Percentiles rank a stretch among this genome's conserved stretches.
Conservation (phyloP, 2,113 vertebrate genomes). For the Sapayoa aenigma region DNA sequence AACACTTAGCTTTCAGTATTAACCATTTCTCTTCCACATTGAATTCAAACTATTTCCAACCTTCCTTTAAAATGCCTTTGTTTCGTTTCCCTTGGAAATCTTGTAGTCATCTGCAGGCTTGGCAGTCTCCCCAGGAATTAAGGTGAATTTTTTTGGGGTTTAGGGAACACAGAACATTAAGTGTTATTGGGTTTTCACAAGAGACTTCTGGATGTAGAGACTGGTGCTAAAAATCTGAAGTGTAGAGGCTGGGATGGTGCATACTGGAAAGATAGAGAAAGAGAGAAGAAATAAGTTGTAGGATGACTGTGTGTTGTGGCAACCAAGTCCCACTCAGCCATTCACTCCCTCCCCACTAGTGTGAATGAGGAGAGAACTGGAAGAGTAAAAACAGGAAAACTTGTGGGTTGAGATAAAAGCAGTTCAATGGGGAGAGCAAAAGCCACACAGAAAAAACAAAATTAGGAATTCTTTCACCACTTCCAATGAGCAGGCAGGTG, state of each 20-base stretch:
- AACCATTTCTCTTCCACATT: not conserved
- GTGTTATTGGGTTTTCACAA: not conserved
- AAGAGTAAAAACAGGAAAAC: not conserved
- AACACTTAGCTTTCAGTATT: not conserved
- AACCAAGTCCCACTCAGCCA: not conserved
- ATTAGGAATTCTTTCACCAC: not conserved
- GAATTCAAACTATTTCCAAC: not conserved
- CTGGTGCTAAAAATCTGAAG: not conserved
- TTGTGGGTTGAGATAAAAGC: not conserved
- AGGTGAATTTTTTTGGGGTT: not conserved
- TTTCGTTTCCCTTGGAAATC: not conserved
- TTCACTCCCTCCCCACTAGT: fast-evolving
- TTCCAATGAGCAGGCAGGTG: not conserved
- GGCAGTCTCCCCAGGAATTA: not conserved
- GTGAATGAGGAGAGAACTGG: not conserved
- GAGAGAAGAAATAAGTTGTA: not conserved
- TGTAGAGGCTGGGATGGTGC: not conserved
- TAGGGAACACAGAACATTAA: not conserved
- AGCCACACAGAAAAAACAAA: not conserved
- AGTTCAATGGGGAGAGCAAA: not conserved
- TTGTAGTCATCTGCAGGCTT: not conserved
- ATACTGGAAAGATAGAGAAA: not conserved
- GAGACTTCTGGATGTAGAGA: not conserved
- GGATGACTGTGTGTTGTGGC: not conserved
- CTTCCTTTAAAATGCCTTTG: not conserved